Evolutionary conservation across 2,113 vertebrate species (phyloP).

Genomic region (Bungarus multicinctus): DNA sequence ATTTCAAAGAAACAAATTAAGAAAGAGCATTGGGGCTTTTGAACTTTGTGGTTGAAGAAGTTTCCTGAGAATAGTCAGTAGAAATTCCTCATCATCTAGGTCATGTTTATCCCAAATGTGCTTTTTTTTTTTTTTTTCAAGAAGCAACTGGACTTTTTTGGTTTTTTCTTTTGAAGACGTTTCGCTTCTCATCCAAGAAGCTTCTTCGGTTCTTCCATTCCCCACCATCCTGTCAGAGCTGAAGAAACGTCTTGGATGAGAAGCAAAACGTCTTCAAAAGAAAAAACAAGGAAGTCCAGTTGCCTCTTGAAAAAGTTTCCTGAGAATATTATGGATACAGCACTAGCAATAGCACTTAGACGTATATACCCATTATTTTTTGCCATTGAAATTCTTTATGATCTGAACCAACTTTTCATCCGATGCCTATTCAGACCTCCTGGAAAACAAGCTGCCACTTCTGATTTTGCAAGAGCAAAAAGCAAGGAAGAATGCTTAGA

Average conservation of each 20-base stretch:
- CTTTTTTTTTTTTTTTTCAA: too few species aligned
- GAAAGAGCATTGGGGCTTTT: neutral
- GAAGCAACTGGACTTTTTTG: too few species aligned
- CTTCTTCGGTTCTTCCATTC: too few species aligned
- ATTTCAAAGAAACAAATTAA: neutral
- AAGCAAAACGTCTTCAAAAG: too few species aligned
- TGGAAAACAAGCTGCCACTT: conserved; percentile 61
- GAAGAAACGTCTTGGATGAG: too few species aligned
- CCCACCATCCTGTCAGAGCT: too few species aligned
- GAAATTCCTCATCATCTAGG: too few species aligned
- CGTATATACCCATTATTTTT: neutral
- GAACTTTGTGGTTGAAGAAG: neutral
- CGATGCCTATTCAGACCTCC: conserved; percentile 40
- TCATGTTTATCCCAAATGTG: too few species aligned
- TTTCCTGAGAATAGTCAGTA: too few species aligned
- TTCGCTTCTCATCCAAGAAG: too few species aligned
- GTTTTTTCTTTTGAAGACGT: too few species aligned
- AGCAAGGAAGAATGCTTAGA: conserved; percentile 31
- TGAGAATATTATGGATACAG: neutral
- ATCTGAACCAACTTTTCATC: conserved; percentile 44
- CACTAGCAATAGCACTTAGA: neutral
- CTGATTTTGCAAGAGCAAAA: conserved; percentile 34
- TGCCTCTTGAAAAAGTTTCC: neutral
- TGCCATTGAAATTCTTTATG: conserved; percentile 52
- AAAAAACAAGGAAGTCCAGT: too few species aligned